Conservation (phyloP, 2,888 invertebrate genomes). For the Zeuzera pyrina region DNA sequence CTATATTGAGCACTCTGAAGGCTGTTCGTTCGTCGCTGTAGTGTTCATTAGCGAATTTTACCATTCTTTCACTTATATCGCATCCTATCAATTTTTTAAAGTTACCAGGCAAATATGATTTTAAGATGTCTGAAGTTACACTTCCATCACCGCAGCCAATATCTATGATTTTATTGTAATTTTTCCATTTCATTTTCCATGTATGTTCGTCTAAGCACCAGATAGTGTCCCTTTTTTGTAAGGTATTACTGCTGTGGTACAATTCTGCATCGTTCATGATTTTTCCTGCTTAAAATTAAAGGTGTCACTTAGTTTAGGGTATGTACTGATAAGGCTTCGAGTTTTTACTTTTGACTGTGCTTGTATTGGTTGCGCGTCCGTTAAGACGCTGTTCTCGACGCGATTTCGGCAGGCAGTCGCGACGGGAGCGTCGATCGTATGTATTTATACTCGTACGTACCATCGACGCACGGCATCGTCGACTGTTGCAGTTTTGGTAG, state of each 20-base stretch:
- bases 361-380: constrained; percentile 36
- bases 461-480: constrained; percentile 29
- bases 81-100: constrained; percentile 73
- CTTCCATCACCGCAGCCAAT: constrained; percentile 84
- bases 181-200: constrained; percentile 70
- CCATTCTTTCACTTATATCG: constrained; percentile 82
- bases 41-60: constrained; percentile 74
- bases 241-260: constrained; percentile 77
- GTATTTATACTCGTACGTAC: constrained; percentile 57
- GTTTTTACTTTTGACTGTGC: constrained; percentile 11
- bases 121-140: constrained; percentile 76
- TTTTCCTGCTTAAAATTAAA: constrained; percentile 10
- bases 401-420: constrained; percentile 49
- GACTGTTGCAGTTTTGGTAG: constrained; percentile 20
- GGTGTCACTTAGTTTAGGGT: constrained; percentile 17
- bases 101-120: constrained; percentile 73
- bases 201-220: constrained; percentile 77
- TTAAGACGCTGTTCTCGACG: constrained; percentile 37
- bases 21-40: constrained; percentile 55
- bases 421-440: constrained; percentile 34
- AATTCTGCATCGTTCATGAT: constrained; percentile 77
- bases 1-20: constrained; percentile 74
- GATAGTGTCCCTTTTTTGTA: constrained; percentile 75
- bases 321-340: constrained; percentile 9
- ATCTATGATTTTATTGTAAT: constrained; percentile 71